A percentile compares a stretch with the other conserved stretches of the same genome.
Evolutionary conservation across 23 tunicate species (phyloP).

Genomic region (Aplidium turbinatum): DNA sequence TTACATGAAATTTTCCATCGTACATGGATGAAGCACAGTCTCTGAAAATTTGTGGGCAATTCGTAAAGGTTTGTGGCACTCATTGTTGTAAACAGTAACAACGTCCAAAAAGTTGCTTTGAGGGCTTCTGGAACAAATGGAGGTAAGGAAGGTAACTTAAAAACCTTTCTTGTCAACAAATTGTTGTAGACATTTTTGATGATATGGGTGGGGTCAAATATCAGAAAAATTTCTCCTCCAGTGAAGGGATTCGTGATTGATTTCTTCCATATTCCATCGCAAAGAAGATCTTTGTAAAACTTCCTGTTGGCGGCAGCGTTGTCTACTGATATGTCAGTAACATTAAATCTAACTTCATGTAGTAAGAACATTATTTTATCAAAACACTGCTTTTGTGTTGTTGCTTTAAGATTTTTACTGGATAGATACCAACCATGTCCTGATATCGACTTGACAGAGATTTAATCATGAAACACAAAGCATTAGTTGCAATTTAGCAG

Average conservation of each 20-base stretch:
- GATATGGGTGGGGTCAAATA: slow-evolving; percentile 21
- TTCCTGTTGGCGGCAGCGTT: slow-evolving; percentile 20
- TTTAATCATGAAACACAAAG: slow-evolving; percentile 3
- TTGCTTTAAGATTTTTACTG: slow-evolving; percentile 16
- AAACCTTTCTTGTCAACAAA: slow-evolving; percentile 10
- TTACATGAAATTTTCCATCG: slow-evolving; percentile 10
- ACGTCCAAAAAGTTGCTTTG: slow-evolving; percentile 11
- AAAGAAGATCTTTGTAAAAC: slow-evolving; percentile 25
- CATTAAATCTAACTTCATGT: slow-evolving; percentile 17
- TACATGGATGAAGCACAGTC: slow-evolving; percentile 24
- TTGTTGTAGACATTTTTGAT: slow-evolving; percentile 16
- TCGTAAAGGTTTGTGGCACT: slow-evolving; percentile 7
- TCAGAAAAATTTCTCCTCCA: slow-evolving; percentile 23
- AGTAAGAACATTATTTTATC: slow-evolving; percentile 16
- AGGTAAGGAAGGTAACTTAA: slow-evolving; percentile 1
- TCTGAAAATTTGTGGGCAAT: slow-evolving; percentile 25
- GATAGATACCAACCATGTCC: slow-evolving; percentile 27
- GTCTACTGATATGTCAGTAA: slow-evolving; percentile 12
- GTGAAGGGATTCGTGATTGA: slow-evolving; percentile 9
- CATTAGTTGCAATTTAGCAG: slow-evolving; percentile 1
- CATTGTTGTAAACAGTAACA: slow-evolving; percentile 7
- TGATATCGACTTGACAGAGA: slow-evolving; percentile 7
- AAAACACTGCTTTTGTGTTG: slow-evolving; percentile 18
- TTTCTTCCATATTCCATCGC: slow-evolving; percentile 17
- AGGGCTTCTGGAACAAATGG: background rate